phyloP scores from a whole-genome alignment of 2,113 vertebrate genomes.

The Nettapus auritus region DNA sequence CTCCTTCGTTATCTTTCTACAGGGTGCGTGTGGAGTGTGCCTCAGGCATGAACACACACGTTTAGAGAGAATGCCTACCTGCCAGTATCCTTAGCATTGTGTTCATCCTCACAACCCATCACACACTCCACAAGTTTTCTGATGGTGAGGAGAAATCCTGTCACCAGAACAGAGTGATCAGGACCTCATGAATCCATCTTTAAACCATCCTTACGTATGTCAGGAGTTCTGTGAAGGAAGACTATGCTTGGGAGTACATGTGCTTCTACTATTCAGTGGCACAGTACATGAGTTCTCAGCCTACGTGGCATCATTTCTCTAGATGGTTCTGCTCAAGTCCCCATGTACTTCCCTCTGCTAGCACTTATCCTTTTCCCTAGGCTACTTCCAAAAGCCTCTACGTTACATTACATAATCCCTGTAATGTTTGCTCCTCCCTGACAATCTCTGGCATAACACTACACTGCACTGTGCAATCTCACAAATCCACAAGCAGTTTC shows the following conservation, averaged over 20 bases:
- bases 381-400: neutral
- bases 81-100: neutral
- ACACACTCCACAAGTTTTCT: accelerated
- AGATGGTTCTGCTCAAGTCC: neutral
- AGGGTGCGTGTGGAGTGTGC: accelerated
- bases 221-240: neutral
- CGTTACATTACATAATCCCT: too few relatives aligned
- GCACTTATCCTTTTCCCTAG: neutral
- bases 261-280: neutral
- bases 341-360: accelerated
- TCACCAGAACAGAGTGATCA: neutral
- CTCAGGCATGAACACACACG: neutral
- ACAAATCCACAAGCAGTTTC: neutral
- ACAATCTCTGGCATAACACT: neutral
- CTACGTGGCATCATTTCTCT: neutral
- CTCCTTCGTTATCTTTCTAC: accelerated
- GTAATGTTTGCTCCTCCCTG: neutral
- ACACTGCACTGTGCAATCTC: neutral
- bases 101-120: neutral
- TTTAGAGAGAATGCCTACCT: neutral
- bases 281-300: neutral
- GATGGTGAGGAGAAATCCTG: neutral
- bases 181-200: neutral
- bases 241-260: neutral
- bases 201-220: neutral